Evolutionary conservation across 2,113 vertebrate genomes (phyloP), one percentile per base, ranked within the genome.

Genomic region (Calidris pugnax): DNA sequence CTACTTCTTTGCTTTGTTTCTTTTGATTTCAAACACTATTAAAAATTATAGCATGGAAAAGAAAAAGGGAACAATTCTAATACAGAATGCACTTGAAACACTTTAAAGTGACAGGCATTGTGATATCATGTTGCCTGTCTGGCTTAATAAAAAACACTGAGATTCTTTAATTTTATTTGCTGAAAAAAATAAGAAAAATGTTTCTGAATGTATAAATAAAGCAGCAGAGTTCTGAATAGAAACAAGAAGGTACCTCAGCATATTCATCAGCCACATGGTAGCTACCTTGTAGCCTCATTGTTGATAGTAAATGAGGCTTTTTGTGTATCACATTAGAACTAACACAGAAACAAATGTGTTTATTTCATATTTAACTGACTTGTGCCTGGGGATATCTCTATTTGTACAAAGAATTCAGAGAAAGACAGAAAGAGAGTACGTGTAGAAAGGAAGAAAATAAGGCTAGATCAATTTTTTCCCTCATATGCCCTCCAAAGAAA

Each of bases 261-360:
- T 97, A 96, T 93, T 98, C 97, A 96, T 96, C 96, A 97, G 98
- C 98, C 98, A 98, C 97, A 97, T 96, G 98, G 98, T 98, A 98
- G 98, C 98, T 98, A 98, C 97, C 97, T 97, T 94, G 97, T 87
- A 98, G 97, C 98, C 97, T 98, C 98, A 98, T 94, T 96, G 92
- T 96, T 92, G 95, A 96, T 88, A 94, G 87, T 87, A 96, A 97
- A 98, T 98, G 98, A 98, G 98, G 97, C 98, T 97, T 96, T 97
- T 95, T 97, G 96, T 97, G 90, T 96, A 95, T 97, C 96, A 96
- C 92, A 75, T 89, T 92, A 96, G 91, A 83, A 91, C 74, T 94
- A 95, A 94, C 89, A 98, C 89, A 97, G 88, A 97, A 97, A 96
- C 81, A 96, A 98, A 93, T 71, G 89, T 85, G 78, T 97, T 98